These are phyloP conservation scores for Trachelus iudaicus DNA, from an alignment of 2,888 invertebrate species.

Conservation along the genomic window DNA sequence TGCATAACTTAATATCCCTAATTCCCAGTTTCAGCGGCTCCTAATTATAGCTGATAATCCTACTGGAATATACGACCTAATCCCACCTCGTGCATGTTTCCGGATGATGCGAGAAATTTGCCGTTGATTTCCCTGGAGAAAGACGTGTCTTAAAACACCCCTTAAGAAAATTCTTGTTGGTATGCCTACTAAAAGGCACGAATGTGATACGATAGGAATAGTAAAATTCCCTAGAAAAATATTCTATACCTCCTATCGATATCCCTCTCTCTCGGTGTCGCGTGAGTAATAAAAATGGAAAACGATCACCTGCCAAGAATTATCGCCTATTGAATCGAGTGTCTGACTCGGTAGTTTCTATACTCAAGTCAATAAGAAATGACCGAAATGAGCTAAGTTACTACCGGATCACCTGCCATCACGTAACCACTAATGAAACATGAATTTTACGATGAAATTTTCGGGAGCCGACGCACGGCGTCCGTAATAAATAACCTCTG, in stretches of 20 bases:
- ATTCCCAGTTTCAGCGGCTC: conserved; percentile 21
- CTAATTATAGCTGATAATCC: conserved; percentile 42
- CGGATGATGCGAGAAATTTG: neutral
- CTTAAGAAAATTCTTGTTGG: neutral
- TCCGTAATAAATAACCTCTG: conserved; percentile 9
- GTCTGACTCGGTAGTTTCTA: neutral
- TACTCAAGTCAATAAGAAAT: neutral
- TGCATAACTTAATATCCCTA: conserved; percentile 41
- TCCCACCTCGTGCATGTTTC: neutral
- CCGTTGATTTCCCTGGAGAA: neutral
- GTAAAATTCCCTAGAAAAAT: neutral
- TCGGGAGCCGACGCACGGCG: conserved; percentile 6
- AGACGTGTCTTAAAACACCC: neutral
- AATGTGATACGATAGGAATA: neutral
- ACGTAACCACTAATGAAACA: conserved; percentile 25
- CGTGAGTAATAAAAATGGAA: neutral
- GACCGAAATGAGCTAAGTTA: neutral
- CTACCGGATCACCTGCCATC: conserved; percentile 5
- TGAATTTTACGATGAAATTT: conserved; percentile 29
- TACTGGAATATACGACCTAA: conserved; percentile 27
- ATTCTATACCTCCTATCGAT: neutral
- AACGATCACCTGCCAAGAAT: neutral
- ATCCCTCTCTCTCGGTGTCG: neutral
- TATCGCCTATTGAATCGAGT: neutral
- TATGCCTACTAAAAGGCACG: neutral